Conservation (phyloP, 2,888 invertebrate species). For the Tiphia femorata region DNA sequence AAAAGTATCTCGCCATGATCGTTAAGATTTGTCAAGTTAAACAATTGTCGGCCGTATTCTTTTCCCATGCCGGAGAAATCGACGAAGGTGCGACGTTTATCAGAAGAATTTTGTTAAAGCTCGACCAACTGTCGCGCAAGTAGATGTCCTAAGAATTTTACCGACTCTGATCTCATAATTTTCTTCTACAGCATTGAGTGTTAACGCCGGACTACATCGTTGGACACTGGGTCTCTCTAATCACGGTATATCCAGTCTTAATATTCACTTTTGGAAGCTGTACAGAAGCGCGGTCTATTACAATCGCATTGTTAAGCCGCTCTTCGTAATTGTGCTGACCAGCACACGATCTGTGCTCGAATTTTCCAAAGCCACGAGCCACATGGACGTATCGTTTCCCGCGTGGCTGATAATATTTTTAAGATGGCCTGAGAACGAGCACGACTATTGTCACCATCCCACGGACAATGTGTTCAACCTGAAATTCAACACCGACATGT, state of each 20-base stretch:
- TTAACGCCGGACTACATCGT: background rate
- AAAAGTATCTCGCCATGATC: background rate
- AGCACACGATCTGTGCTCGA: background rate
- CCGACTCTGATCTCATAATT: background rate
- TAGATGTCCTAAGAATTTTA: background rate
- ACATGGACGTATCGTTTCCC: constrained; percentile 36
- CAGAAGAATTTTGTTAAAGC: background rate
- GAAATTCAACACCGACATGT: constrained; percentile 45
- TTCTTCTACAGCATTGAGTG: constrained; percentile 10
- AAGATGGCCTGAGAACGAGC: background rate
- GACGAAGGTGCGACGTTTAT: background rate
- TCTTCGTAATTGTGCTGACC: constrained; percentile 30
- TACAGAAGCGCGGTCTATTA: background rate
- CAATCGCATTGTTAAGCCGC: constrained; percentile 21
- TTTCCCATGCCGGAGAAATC: background rate
- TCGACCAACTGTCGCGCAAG: background rate
- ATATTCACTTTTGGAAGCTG: constrained; percentile 5
- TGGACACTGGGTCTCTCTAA: constrained; percentile 18
- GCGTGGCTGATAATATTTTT: constrained; percentile 47
- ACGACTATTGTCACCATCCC: constrained; percentile 34
- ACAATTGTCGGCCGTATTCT: background rate
- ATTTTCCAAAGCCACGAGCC: constrained; percentile 20
- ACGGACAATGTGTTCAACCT: constrained; percentile 43
- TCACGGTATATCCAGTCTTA: constrained; percentile 9
- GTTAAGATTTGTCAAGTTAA: background rate